Conservation (phyloP, 2,888 invertebrate genomes). For the Sarcophaga rosellei region DNA sequence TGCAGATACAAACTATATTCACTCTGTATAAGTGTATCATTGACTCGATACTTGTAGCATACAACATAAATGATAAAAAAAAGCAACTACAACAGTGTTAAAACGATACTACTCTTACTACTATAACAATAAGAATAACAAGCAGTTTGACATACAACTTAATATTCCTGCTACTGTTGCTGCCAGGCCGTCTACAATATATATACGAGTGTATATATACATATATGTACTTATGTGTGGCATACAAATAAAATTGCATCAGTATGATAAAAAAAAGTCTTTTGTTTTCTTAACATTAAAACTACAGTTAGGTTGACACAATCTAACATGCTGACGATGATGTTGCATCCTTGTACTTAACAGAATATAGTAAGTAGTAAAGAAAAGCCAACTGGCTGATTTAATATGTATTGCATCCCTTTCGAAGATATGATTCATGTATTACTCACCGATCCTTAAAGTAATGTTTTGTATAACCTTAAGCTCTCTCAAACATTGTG, state of each 20-base stretch:
- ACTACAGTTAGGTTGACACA: conserved; percentile 4
- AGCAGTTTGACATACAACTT: conserved; percentile 21
- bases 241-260: conserved; percentile 16
- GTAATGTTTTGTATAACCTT: too few species aligned
- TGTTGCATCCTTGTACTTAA: neutral
- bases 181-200: neutral
- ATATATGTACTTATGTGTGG: neutral
- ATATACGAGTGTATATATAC: neutral
- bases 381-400: neutral
- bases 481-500: too few species aligned
- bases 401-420: too few species aligned
- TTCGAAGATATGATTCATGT: too few species aligned
- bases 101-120: too few species aligned
- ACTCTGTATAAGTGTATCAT: neutral
- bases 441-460: too few species aligned
- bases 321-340: neutral
- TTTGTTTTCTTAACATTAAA: neutral
- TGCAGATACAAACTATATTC: neutral
- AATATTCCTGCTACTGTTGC: conserved; percentile 21
- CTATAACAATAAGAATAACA: neutral
- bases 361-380: neutral
- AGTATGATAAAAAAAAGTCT: neutral
- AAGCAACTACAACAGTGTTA: neutral
- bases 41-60: conserved; percentile 5
- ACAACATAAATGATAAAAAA: conserved; percentile 1